Conservation (phyloP, 2,113 vertebrate species). For the Bucco capensis region DNA sequence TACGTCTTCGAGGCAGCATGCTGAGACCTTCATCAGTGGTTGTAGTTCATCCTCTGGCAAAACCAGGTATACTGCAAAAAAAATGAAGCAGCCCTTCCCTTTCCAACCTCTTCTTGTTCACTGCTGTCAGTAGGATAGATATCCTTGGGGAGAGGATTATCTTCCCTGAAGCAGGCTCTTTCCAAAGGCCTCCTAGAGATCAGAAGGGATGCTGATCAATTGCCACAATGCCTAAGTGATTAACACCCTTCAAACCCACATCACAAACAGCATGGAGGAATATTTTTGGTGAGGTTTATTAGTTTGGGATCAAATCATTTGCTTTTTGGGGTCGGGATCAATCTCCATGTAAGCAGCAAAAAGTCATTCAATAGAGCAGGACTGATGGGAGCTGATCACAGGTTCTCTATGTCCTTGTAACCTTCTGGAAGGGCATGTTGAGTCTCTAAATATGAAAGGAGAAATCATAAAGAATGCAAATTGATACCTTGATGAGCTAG, state of each 20-base stretch:
- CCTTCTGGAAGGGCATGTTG: not conserved
- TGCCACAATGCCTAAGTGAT: not conserved
- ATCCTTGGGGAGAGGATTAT: not conserved
- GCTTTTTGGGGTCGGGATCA: not conserved
- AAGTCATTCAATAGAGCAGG: not conserved
- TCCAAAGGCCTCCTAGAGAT: not conserved
- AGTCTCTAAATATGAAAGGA: not conserved
- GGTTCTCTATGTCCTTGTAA: not conserved
- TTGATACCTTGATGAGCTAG: not conserved
- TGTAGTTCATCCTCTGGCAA: constrained; percentile 87
- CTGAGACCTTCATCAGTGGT: constrained; percentile 85
- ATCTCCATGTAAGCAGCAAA: not conserved
- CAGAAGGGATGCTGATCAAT: not conserved
- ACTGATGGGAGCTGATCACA: not conserved
- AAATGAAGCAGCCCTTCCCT: constrained; percentile 17
- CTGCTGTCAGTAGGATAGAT: not conserved
- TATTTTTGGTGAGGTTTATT: not conserved
- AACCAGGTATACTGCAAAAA: constrained; percentile 82
- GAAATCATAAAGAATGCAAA: not conserved
- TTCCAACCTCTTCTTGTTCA: not conserved
- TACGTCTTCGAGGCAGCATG: constrained; percentile 79
- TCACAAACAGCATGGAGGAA: not conserved
- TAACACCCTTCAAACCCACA: not conserved
- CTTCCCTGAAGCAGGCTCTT: not conserved
- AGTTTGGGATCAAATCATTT: not conserved